Percentiles rank a stretch among this genome's conserved stretches.
These are phyloP conservation scores for Aphidius gifuensis DNA, from an alignment of 1,140 invertebrate genomes.

Conservation along the genomic window DNA sequence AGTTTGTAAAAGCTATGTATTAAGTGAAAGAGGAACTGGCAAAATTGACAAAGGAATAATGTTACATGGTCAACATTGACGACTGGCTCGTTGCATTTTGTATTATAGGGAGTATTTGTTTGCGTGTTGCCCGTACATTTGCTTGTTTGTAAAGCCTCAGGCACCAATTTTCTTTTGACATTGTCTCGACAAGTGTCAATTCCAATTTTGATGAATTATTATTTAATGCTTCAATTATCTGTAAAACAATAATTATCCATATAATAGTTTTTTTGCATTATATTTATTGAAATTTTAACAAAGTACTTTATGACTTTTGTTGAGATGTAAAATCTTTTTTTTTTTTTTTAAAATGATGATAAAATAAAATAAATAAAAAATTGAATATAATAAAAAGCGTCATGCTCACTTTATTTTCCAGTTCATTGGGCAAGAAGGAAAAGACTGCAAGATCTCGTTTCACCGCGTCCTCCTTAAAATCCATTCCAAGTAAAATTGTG, in stretches of 20 bases:
- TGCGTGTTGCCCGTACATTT: conserved; percentile 59
- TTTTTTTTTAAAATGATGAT: no score
- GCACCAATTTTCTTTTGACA: conserved; percentile 24
- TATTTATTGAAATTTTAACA: no score
- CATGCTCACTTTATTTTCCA: conserved; percentile 44
- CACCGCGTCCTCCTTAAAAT: conserved; percentile 44
- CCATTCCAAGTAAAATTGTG: conserved; percentile 57
- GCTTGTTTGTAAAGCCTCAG: conserved; percentile 53
- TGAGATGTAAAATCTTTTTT: no score
- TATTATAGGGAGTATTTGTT: conserved; percentile 63
- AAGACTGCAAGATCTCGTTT: conserved; percentile 58
- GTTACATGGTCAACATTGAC: conserved; percentile 28
- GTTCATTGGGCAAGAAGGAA: conserved; percentile 37
- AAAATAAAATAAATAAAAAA: no score
- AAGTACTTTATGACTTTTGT: no score
- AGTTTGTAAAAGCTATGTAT: not conserved
- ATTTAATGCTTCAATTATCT: conserved; percentile 42
- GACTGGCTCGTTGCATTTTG: conserved; percentile 42
- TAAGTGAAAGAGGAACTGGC: not conserved
- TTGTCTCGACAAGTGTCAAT: conserved; percentile 23
- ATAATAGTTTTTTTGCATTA: no score
- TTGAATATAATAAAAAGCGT: conserved; percentile 20
- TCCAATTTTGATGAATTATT: conserved; percentile 30
- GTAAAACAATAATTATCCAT: not conserved
- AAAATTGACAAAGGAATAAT: not conserved